Base-by-base conservation (phyloP, 2,888 invertebrate species). In the Tetheella fluctuosa region DNA sequence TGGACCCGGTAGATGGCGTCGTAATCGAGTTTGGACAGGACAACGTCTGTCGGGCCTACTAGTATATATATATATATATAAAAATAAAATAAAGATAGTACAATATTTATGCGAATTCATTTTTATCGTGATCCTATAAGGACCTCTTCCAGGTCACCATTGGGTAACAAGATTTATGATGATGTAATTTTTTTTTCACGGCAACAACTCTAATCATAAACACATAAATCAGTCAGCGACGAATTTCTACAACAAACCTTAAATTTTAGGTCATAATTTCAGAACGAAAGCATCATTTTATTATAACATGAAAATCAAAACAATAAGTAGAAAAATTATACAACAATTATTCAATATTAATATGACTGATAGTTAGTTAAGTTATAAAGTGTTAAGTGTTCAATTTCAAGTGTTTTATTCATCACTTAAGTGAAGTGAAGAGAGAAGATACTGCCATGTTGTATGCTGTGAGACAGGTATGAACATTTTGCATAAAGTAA, bases 381-480 rank as follows among this genome's bases (percentile, higher is more conserved):
- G 64, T 59, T 59, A 60, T 23, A 62, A n/a, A 66, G 69, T 61
- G 67, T 54, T 28, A 15, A 23, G 58, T 23, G 52, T 60, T 52
- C 30, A 42, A 17, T n/a, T 37, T 23, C 8, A 52, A 55, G 52
- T 55, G 6, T 12, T 59, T 57, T 25, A 61, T 53, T 3, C 7
- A 57, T 54, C 25, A 59, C 59, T 69, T 55, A 59, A 10, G 64
- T 66, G 67, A 70, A 67, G 69, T 71, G 65, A 68, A 73, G 66
- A 74, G 73, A 71, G 75, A 80, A 84, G 72, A 76, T 60, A 52
- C 63, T 67, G 79, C 61, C 48, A 92, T 92, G 92, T 77, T 92
- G 87, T 92, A 92, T 71, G 91, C 92, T 17, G 91, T 92, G 7
- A 86, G 92, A 83, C 92, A 91, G 91, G 92, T 91, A 67, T 88